Base-by-base conservation (phyloP, 30 jellyfish, hydroid and myxozoan genomes). In the Pelagia noctiluca region DNA sequence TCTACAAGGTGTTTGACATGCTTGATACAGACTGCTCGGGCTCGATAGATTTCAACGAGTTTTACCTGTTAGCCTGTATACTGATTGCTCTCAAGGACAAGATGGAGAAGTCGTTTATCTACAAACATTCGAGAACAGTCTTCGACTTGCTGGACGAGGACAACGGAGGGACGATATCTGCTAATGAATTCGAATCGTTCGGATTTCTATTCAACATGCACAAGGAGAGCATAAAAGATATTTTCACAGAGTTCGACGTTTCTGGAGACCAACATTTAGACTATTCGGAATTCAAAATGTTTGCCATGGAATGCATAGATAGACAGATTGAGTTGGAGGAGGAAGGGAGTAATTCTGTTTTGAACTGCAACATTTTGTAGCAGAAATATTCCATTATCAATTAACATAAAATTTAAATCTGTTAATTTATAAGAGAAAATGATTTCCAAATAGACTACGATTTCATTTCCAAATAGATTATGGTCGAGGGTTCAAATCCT, bases 221-320 rank as follows among this genome's bases (percentile, higher is more conserved):
- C 22, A 96, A 96, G 62, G 88, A 85, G 11, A 84, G 97, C 26
- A 91, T 91, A 23, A 71, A 75, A 30, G 96, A 91, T 37, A 91
- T 91, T 28, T 91, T 91, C 54, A 71, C 89, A 3, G 98, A 91
- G 68, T 91, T 91, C 63, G 98, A 91, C 47, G 98, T 91, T 19
- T 85, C 98, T 18, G 98, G 98, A 26, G 95, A 91, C 52, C 98
- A 91, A 54, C 63, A 91, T 52, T 48, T 91, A 70, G 96, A 91
- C 47, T 91, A 91, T 50, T 66, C 96, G 1, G 98, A 91, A 64
- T 91, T 91, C 84, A 91, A 91, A 50, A 91, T 91, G 98, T 91
- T 91, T 80, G 98, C 98, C 28, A 91, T 91, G 98, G 98, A 91
- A 71, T 91, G 98, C 63, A 91, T 91, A 28, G 98, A 91, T 73